Base-by-base conservation (phyloP, 2,113 vertebrate species). In the Raphicerus campestris region DNA sequence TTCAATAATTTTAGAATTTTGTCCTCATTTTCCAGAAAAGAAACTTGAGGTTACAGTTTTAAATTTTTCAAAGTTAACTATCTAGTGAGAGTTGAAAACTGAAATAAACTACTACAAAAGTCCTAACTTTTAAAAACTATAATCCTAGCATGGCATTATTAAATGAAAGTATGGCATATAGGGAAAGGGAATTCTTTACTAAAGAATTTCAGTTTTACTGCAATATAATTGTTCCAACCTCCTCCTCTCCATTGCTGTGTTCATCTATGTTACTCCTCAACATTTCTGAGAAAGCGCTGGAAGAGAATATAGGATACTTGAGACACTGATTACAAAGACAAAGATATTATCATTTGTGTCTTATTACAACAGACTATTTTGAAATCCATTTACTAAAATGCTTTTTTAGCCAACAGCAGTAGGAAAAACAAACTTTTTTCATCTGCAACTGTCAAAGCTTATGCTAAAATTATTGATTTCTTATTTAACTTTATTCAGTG, bases 391-490 rank as follows among this genome's bases (percentile, higher is more conserved):
- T n/a, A 93, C 91, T 95, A 87, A 84, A 80, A 78, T 45, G 16
- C 5, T 83, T 88, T 51, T 91, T 85, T 94, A 94, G 91, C 86
- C 90, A 97, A 89, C 77, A 97, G 89, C 96, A 97, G 97, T 96
- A 97, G 97, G 92, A 95, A 89, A 96, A 97, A 96, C 89, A 97
- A 83, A 95, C 42, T 97, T 96, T 96, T 95, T 63, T 96, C 95
- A 97, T 58, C 83, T 93, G 45, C 32, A 93, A 97, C 92, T 97
- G 97, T 96, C 94, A 98, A 78, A 97, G 20, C 60, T 94, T 96
- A 93, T 93, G 83, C 87, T 95, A 93, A 97, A 98, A 97, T 94
- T 94, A 95, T 86, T 94, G 77, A 88, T 91, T 39, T 96, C 96
- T 96, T 95, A 91, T 89, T 96, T 92, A 89, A 91, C 63, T 96